Evolutionary conservation across 2,888 invertebrate species (phyloP).

Genomic region (Ligdia adustata): DNA sequence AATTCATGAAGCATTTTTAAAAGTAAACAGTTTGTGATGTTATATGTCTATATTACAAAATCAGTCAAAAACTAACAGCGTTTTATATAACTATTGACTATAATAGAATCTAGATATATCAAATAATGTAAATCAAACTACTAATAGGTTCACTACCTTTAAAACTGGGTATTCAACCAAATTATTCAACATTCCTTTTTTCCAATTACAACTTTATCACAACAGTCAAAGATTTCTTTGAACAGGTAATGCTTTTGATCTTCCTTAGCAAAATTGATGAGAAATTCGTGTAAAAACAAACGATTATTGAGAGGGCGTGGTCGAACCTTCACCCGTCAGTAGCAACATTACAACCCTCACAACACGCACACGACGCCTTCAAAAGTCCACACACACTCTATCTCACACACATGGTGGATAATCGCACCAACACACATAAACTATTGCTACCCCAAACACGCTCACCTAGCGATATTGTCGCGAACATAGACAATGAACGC

Average conservation of each 20-base stretch:
- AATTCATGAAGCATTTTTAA: slow-evolving; percentile 38
- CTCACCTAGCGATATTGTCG: slow-evolving; percentile 53
- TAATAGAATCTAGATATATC: no score
- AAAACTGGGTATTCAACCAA: no score
- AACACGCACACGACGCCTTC: slow-evolving; percentile 28
- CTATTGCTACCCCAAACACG: slow-evolving; percentile 56
- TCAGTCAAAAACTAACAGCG: no score
- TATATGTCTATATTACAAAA: no score
- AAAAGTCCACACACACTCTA: slow-evolving; percentile 2
- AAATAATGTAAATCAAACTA: no score
- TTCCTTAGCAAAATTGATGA: slow-evolving; percentile 32
- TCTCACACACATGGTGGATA: slow-evolving; percentile 35
- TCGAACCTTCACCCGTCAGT: slow-evolving; percentile 62
- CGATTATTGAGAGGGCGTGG: slow-evolving; percentile 73
- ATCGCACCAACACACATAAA: slow-evolving; percentile 51
- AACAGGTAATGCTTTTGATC: slow-evolving; percentile 1
- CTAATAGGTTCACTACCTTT: no score
- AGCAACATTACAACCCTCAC: slow-evolving; percentile 62
- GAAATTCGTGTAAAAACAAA: slow-evolving; percentile 58
- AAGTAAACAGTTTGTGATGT: slow-evolving; percentile 24
- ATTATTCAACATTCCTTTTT: no score
- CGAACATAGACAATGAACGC: slow-evolving; percentile 65
- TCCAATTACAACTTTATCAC: no score
- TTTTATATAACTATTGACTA: no score
- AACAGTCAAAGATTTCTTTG: no score